A percentile compares a stretch with the other conserved stretches of the same genome.
These are phyloP conservation scores for Trematomus loennbergii DNA, from an alignment of 2,113 vertebrate species.

Conservation along the genomic window DNA sequence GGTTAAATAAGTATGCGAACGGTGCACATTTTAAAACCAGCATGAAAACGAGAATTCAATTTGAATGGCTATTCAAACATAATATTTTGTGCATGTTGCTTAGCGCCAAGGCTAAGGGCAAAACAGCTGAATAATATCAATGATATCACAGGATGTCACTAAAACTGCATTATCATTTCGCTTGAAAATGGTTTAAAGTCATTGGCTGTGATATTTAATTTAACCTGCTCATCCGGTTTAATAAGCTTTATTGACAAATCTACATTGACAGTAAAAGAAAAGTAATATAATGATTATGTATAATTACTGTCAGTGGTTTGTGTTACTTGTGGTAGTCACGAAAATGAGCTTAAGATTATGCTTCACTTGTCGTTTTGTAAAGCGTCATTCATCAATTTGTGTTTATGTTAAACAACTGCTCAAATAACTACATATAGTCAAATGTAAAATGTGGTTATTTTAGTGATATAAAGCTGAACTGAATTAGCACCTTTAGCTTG, in stretches of 20 bases:
- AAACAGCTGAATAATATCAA: not conserved
- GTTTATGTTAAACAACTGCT: not conserved
- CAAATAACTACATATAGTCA: not conserved
- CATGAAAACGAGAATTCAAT: too few species aligned
- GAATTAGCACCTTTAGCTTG: not conserved
- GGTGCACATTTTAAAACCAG: too few species aligned
- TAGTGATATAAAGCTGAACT: too few species aligned
- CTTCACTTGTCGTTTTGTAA: not conserved
- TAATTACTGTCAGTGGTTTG: too few species aligned
- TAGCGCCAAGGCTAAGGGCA: not conserved
- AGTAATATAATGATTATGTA: too few species aligned
- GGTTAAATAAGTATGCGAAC: too few species aligned
- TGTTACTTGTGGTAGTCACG: too few species aligned
- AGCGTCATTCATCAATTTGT: not conserved
- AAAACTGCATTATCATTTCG: too few species aligned
- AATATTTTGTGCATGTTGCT: too few species aligned
- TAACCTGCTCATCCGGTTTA: not conserved
- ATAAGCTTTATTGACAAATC: not conserved
- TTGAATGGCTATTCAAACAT: too few species aligned
- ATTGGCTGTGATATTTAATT: not conserved
- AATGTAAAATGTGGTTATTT: not conserved
- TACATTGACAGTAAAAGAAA: not conserved
- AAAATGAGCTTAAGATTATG: not conserved
- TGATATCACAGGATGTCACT: not conserved
- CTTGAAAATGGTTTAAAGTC: not conserved